Conservation (phyloP, 2,113 vertebrate genomes). For the Psittacula cyanocephala region DNA sequence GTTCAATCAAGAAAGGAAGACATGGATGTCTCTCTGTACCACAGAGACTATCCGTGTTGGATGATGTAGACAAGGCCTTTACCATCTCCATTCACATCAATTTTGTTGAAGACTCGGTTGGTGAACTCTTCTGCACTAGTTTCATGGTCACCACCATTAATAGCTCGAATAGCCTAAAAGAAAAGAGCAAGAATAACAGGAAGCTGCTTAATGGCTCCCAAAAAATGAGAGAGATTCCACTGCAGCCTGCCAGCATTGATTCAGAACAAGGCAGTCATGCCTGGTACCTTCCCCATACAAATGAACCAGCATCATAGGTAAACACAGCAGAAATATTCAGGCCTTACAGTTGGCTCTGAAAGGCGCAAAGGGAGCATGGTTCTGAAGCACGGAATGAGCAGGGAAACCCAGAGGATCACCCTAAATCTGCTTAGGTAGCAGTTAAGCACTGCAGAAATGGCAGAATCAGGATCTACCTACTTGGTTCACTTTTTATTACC, state of each 20-base stretch:
- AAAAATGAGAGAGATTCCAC: neutral
- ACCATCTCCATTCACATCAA: constrained; percentile 90
- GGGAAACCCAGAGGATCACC: neutral
- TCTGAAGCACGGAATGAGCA: neutral
- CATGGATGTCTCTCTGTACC: neutral
- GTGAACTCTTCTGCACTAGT: constrained; percentile 85
- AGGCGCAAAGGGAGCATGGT: neutral
- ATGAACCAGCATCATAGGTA: neutral
- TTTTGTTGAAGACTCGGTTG: constrained; percentile 87
- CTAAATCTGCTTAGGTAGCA: neutral
- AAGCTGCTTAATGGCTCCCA: neutral
- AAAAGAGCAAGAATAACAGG: neutral
- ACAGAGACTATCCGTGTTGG: neutral
- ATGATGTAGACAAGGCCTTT: constrained; percentile 30
- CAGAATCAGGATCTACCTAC: neutral
- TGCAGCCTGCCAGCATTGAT: neutral
- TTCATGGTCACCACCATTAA: constrained; percentile 83
- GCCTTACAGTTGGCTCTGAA: neutral
- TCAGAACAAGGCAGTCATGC: neutral
- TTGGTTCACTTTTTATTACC: neutral
- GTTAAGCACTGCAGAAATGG: neutral
- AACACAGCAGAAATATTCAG: neutral
- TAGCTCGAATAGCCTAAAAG: constrained; percentile 85
- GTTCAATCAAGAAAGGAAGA: neutral
- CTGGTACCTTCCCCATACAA: neutral